These are phyloP conservation scores for Chironex yamaguchii DNA, from an alignment of 30 jellyfish, hydroid and myxozoan genomes.

Conservation along the genomic window DNA sequence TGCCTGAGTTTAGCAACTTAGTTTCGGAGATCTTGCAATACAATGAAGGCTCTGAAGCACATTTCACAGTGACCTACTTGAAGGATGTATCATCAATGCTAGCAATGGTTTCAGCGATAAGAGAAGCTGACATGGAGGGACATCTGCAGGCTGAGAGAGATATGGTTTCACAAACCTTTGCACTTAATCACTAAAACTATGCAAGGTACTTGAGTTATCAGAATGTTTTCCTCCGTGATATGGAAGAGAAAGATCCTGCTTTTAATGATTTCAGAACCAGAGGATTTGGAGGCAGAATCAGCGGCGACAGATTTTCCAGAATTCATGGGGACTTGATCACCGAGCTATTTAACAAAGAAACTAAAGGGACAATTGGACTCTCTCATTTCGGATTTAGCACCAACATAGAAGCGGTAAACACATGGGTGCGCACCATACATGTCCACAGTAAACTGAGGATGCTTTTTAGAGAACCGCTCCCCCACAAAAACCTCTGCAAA, in stretches of 20 bases:
- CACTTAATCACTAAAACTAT: slow-evolving; percentile 59
- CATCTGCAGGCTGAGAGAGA: slow-evolving; percentile 50
- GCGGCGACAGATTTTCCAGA: slow-evolving; percentile 42
- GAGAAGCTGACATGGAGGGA: slow-evolving; percentile 46
- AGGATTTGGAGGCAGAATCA: slow-evolving; percentile 42
- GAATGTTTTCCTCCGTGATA: slow-evolving; percentile 2
- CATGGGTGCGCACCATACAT: slow-evolving; percentile 47
- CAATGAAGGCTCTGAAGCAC: slow-evolving; percentile 20
- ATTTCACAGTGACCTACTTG: slow-evolving; percentile 20
- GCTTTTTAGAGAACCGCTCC: slow-evolving; percentile 15
- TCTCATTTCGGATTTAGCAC: slow-evolving; percentile 44
- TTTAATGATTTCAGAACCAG: slow-evolving; percentile 12
- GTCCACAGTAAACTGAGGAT: slow-evolving; percentile 50
- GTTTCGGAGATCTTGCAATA: not conserved
- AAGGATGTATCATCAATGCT: slow-evolving; percentile 59
- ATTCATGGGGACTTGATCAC: slow-evolving; percentile 66
- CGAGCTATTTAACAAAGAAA: slow-evolving; percentile 57
- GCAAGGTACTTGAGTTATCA: slow-evolving; percentile 57
- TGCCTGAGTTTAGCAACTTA: not conserved
- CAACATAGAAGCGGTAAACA: slow-evolving; percentile 16
- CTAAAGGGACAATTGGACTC: slow-evolving; percentile 47
- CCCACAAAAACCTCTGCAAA: too few relatives aligned
- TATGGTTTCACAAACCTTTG: slow-evolving; percentile 35
- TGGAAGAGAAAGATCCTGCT: slow-evolving; percentile 44
- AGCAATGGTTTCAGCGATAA: slow-evolving; percentile 44